Percentiles rank a stretch among this genome's conserved stretches.
phyloP scores from a whole-genome alignment of 2,888 invertebrate genomes.

The Chelonus formosanus region DNA sequence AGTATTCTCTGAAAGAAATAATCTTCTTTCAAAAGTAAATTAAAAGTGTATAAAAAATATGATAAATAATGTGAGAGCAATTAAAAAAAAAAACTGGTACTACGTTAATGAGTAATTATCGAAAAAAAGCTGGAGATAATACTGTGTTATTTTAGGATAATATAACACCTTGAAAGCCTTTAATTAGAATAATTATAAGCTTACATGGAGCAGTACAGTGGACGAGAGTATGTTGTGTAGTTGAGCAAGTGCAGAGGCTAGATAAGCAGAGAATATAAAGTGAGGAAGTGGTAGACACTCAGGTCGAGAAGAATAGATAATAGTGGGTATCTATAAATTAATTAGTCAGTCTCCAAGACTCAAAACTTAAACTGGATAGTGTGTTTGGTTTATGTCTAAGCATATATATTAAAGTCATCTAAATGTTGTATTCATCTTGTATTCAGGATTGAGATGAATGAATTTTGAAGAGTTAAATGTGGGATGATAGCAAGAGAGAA shows the following conservation, averaged over 20 bases:
- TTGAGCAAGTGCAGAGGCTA: not conserved
- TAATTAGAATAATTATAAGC: conserved; percentile 9
- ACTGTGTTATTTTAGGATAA: too few species aligned
- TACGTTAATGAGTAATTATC: too few species aligned
- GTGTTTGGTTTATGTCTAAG: conserved; percentile 51
- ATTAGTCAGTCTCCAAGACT: conserved; percentile 12
- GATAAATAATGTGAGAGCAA: too few species aligned
- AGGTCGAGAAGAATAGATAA: too few species aligned
- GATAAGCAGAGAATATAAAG: too few species aligned
- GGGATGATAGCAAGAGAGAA: too few species aligned
- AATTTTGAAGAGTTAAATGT: not conserved
- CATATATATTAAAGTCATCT: conserved; percentile 57
- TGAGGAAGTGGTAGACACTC: too few species aligned
- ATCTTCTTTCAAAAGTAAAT: too few species aligned
- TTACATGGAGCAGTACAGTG: conserved; percentile 2
- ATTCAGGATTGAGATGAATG: conserved; percentile 51
- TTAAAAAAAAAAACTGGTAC: too few species aligned
- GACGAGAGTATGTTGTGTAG: conserved; percentile 1
- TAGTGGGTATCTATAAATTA: conserved; percentile 7
- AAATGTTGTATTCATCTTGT: conserved; percentile 44
- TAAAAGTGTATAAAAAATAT: too few species aligned
- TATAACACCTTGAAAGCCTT: not conserved
- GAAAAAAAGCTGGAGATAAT: too few species aligned
- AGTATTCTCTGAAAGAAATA: too few species aligned
- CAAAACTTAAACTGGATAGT: conserved; percentile 16